phyloP scores from a whole-genome alignment of 2,797 vertebrate genomes.

The Spheniscus humboldti region DNA sequence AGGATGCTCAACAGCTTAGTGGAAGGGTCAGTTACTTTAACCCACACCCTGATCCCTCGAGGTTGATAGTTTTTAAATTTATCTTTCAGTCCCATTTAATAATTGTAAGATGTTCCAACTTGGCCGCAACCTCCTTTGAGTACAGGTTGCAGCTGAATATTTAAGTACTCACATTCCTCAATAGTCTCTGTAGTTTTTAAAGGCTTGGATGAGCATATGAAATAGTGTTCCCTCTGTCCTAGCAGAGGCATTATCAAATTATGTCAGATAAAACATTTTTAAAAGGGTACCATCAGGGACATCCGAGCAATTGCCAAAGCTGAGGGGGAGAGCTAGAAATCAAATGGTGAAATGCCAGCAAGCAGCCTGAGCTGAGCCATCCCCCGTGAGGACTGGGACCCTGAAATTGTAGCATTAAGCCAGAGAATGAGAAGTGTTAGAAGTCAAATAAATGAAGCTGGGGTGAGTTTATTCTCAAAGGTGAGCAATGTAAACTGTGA shows the following conservation, averaged over 20 bases:
- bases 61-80: neutral
- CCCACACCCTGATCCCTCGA: neutral
- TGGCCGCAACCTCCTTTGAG: neutral
- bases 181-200: neutral
- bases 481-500: neutral
- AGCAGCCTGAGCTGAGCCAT: neutral
- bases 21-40: neutral
- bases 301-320: neutral
- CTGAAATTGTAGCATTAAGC: neutral
- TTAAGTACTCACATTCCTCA: neutral
- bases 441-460: neutral
- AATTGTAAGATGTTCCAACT: neutral
- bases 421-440: neutral
- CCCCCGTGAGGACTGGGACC: neutral
- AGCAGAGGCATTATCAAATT: neutral
- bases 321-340: neutral
- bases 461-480: neutral
- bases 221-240: neutral
- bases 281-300: neutral
- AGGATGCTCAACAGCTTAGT: neutral
- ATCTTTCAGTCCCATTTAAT: neutral
- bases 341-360: neutral
- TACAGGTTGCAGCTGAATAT: neutral
- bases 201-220: neutral
- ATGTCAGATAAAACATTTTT: neutral